Conservation (phyloP, 2,888 invertebrate genomes). For the Cryptophagus acutangulus region DNA sequence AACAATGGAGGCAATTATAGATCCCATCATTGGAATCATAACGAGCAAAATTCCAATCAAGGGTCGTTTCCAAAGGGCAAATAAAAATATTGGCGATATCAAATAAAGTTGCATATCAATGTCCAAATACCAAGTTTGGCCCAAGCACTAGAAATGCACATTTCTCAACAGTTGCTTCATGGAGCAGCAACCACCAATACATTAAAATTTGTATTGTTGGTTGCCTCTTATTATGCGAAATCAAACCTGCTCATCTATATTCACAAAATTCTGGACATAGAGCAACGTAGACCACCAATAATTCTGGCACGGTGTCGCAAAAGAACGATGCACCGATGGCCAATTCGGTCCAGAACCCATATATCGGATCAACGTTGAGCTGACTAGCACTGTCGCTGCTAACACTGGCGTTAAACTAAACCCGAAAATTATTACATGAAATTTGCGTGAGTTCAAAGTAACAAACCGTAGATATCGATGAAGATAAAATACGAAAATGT, state of each 20-base stretch:
- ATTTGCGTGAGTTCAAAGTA: constrained; percentile 8
- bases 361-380: constrained; percentile 46
- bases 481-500: constrained; percentile 19
- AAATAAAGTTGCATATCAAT: constrained; percentile 56
- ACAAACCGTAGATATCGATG: constrained; percentile 23
- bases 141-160: constrained; percentile 43
- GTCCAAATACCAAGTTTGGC: constrained; percentile 55
- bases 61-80: constrained; percentile 47
- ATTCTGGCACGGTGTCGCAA: constrained; percentile 21
- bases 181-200: constrained; percentile 8
- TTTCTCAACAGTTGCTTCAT: background rate
- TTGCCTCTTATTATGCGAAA: no score
- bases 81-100: constrained; percentile 48
- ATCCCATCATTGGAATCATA: constrained; percentile 15
- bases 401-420: constrained; percentile 50
- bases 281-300: constrained; percentile 31
- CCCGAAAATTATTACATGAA: constrained; percentile 5
- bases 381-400: constrained; percentile 45
- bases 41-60: constrained; percentile 19
- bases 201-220: constrained; percentile 3
- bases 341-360: constrained; percentile 51
- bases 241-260: constrained; percentile 14
- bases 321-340: constrained; percentile 25
- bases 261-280: constrained; percentile 30
- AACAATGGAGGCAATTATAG: constrained; percentile 18